Evolutionary conservation across 1,140 invertebrate genomes (phyloP), one percentile per base, ranked within the genome.

Genomic region (Drosophila murphyi): DNA sequence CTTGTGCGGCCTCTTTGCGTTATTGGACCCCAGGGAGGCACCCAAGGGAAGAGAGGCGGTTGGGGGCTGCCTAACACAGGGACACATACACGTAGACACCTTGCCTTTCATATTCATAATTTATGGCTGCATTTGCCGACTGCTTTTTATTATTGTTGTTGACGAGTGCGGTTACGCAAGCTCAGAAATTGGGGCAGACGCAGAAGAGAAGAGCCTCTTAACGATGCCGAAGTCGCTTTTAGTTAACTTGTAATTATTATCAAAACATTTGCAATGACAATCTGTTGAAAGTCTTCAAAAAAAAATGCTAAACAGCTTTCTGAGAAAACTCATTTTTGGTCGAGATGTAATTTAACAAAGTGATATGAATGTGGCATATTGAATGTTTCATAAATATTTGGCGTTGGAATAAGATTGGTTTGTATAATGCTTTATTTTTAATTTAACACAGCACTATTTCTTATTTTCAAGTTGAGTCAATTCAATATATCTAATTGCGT

Each of bases 91-190:
- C 70, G 55, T 67, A 70, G 3, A 59, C 81, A 85, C 80, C 82
- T 86, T 77, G 73, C 68, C 72, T 83, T 80, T 80, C 80, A 88
- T 83, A 83, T 88, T 83, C 63, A 88, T 88, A 83, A 88, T 89
- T 88, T 89, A 88, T 88, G 63, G 56, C 67, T 82, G 63, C 71
- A 78, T 85, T 82, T 72, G 51, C 56, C 60, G 41, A 67, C 56
- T 72, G 47, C 57, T 59, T 63, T 72, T 69, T 65, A 65, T 73
- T 73, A 59, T 72, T 64, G 52, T 57, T 72, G 62, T 52, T 70
- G 67, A 54, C 59, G 51, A 59, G 41, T 52, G 65, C 51, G 55
- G 64, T 56, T 45, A 65, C 48, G 69, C 50, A 79, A 69, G 71
- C 47, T 48, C 37, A n/a, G 39, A 0, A 43, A 43, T 7, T n/a